Conservation (phyloP, 2,113 vertebrate species). For the Tyrannus savana region DNA sequence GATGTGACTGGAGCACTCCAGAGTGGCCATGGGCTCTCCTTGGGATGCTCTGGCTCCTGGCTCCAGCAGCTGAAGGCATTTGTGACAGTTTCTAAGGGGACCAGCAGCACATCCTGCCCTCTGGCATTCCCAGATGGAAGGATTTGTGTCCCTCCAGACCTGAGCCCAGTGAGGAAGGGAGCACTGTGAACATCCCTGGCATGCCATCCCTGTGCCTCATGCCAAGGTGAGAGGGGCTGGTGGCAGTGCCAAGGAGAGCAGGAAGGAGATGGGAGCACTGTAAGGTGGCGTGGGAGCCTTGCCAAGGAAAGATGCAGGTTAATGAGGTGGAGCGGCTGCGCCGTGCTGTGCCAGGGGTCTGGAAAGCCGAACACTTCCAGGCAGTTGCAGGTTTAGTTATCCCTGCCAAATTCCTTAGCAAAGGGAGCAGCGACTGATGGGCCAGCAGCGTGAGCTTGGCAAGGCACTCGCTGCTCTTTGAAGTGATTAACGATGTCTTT, state of each 20-base stretch:
- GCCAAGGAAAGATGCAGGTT: constrained; percentile 30
- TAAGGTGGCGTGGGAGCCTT: background rate
- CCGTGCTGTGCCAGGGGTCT: constrained; percentile 26
- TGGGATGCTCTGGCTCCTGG: background rate
- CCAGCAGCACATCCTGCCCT: background rate
- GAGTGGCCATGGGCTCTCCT: rapidly evolving
- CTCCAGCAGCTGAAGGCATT: background rate
- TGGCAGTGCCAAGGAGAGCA: background rate
- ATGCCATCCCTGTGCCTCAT: background rate
- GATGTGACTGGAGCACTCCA: rapidly evolving
- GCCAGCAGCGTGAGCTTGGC: background rate
- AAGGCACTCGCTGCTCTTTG: background rate
- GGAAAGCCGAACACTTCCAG: background rate
- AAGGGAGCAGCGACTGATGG: background rate
- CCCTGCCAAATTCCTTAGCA: constrained; percentile 40
- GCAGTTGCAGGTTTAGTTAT: background rate
- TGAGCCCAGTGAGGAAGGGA: background rate
- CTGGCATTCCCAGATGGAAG: background rate
- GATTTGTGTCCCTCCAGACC: background rate
- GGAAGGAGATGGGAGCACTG: background rate
- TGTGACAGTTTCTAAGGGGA: background rate
- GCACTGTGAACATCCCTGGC: background rate
- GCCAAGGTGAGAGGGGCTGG: background rate
- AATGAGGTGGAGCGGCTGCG: background rate
- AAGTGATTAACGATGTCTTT: constrained; percentile 8